phyloP scores from a whole-genome alignment of 2,888 invertebrate species.

The Keiferia lycopersicella region DNA sequence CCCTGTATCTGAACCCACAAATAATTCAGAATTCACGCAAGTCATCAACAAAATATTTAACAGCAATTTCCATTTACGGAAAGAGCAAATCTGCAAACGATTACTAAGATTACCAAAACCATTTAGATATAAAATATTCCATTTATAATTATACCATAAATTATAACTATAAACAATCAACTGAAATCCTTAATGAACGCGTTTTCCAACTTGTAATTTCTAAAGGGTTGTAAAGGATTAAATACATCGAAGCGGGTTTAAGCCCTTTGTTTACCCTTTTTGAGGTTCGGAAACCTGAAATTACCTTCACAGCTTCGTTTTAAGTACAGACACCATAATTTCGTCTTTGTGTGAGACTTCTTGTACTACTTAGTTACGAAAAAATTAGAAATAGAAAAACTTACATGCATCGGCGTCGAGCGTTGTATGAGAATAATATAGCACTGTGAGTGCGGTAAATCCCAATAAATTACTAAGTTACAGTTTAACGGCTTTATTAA shows the following conservation, averaged over 20 bases:
- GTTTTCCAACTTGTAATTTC: constrained; percentile 18
- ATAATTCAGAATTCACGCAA: too few relatives aligned
- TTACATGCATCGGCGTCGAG: too few relatives aligned
- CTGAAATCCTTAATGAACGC: constrained; percentile 13
- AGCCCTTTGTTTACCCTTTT: constrained; percentile 27
- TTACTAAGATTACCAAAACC: neutral
- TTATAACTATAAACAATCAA: constrained; percentile 8
- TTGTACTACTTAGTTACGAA: neutral
- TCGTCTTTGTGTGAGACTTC: neutral
- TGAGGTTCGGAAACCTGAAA: constrained; percentile 22
- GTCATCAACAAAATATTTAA: neutral
- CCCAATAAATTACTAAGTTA: too few relatives aligned
- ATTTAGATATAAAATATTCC: neutral
- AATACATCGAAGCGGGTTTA: constrained; percentile 17
- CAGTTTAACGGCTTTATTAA: too few relatives aligned
- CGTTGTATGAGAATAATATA: too few relatives aligned
- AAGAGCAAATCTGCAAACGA: neutral
- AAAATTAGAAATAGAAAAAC: too few relatives aligned
- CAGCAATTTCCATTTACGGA: neutral
- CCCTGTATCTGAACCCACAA: too few relatives aligned
- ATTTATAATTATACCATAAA: constrained; percentile 8
- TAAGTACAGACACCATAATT: constrained; percentile 9
- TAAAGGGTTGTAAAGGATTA: constrained; percentile 21
- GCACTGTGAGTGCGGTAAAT: too few relatives aligned
- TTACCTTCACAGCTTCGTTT: constrained; percentile 21